phyloP scores from a whole-genome alignment of 1,140 invertebrate species.

The Pachyrhynchus sulphureomaculatus region DNA sequence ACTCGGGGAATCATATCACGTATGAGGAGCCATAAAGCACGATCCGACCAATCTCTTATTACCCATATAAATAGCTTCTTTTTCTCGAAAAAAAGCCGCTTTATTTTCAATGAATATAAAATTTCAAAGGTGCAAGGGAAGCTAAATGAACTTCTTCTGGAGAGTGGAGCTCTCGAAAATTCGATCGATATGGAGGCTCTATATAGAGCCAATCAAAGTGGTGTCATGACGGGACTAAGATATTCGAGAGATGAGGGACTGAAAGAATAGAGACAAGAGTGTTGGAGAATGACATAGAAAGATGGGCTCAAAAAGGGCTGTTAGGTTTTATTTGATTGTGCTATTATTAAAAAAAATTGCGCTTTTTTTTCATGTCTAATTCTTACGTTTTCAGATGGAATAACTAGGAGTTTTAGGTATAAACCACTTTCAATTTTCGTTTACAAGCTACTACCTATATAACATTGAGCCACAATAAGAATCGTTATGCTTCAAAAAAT shows the following conservation, averaged over 20 bases:
- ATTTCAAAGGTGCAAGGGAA: slow-evolving; percentile 15
- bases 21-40: no score
- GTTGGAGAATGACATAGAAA: background rate
- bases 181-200: slow-evolving; percentile 18
- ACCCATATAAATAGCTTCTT: no score
- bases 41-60: no score
- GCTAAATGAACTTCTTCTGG: slow-evolving; percentile 9
- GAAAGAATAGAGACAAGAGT: slow-evolving; percentile 7
- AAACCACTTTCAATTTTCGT: no score
- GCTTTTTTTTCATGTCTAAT: no score
- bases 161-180: background rate
- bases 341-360: no score
- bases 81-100: background rate
- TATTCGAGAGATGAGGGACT: slow-evolving; percentile 6
- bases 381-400: no score
- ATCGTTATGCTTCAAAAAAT: no score
- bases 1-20: no score
- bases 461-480: no score
- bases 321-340: slow-evolving; percentile 11
- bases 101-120: slow-evolving; percentile 36
- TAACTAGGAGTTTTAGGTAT: no score
- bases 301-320: slow-evolving; percentile 1
- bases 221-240: slow-evolving; percentile 20
- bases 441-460: no score
- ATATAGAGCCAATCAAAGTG: slow-evolving; percentile 23